Conservation (phyloP, 2,797 vertebrate genomes). For the Crocodylus rhombifer region DNA sequence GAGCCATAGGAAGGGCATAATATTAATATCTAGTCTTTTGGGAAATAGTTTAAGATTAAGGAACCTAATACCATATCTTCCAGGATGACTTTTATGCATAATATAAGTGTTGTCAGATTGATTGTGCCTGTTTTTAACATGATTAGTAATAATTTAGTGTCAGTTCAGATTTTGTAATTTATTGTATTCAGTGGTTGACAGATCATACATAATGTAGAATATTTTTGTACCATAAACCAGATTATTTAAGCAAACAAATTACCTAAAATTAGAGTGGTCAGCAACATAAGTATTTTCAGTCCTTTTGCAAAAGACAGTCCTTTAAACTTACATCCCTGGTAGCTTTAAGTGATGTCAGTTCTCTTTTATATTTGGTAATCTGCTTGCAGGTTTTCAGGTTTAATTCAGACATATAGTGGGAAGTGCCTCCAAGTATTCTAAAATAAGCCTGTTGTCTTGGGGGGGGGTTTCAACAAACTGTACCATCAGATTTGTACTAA, state of each 20-base stretch:
- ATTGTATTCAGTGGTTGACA: background rate
- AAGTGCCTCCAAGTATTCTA: background rate
- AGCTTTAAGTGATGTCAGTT: background rate
- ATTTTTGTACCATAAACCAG: background rate
- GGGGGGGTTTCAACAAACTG: background rate
- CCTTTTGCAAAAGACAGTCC: background rate
- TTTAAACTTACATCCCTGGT: background rate
- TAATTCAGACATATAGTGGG: constrained; percentile 35
- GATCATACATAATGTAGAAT: background rate
- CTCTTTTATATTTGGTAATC: background rate
- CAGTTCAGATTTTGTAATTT: rapidly evolving
- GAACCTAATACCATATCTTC: rapidly evolving
- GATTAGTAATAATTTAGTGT: background rate
- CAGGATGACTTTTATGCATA: rapidly evolving
- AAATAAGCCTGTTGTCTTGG: background rate
- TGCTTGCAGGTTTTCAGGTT: background rate
- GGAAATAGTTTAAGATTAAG: background rate
- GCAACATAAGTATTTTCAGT: constrained; percentile 41
- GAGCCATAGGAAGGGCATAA: rapidly evolving
- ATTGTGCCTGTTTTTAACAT: background rate
- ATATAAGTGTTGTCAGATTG: rapidly evolving
- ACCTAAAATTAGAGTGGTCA: constrained; percentile 23
- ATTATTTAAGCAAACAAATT: background rate
- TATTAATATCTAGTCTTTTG: background rate
- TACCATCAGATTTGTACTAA: background rate